phyloP scores from a whole-genome alignment of 2,113 vertebrate genomes.

The Mustelus asterias region DNA sequence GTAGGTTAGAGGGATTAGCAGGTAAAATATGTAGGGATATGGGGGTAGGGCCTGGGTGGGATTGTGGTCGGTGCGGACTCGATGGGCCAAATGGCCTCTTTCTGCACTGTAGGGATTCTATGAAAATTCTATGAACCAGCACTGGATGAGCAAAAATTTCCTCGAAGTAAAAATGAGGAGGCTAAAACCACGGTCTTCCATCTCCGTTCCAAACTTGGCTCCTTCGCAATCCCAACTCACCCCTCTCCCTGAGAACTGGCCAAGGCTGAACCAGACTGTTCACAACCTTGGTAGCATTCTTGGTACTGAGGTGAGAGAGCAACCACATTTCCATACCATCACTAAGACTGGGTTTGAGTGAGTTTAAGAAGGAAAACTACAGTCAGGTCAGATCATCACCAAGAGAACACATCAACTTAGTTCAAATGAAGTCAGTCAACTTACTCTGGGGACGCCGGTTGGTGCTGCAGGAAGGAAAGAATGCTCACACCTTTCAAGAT shows the following conservation, averaged over 20 bases:
- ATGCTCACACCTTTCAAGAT: constrained; percentile 91
- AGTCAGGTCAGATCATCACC: not conserved
- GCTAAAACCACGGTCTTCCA: not conserved
- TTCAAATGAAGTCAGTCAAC: constrained; percentile 18
- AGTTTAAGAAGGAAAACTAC: no score
- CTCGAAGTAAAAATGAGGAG: not conserved
- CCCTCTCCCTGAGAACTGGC: not conserved
- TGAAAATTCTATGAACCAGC: no score
- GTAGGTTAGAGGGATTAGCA: no score
- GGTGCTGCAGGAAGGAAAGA: constrained; percentile 80
- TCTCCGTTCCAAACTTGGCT: not conserved
- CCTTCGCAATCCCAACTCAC: no score
- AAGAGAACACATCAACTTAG: not conserved
- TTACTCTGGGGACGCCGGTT: constrained; percentile 84
- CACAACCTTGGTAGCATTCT: not conserved
- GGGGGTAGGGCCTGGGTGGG: no score
- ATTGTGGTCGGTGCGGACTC: no score
- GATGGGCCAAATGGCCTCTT: no score
- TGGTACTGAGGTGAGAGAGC: not conserved
- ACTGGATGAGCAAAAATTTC: not conserved
- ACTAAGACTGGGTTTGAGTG: not conserved
- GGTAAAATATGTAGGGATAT: no score
- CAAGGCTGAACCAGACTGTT: not conserved
- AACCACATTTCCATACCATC: not conserved
- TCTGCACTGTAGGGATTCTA: no score